phyloP scores from a whole-genome alignment of 2,888 invertebrate genomes.

The Pristionchus exspectatus region DNA sequence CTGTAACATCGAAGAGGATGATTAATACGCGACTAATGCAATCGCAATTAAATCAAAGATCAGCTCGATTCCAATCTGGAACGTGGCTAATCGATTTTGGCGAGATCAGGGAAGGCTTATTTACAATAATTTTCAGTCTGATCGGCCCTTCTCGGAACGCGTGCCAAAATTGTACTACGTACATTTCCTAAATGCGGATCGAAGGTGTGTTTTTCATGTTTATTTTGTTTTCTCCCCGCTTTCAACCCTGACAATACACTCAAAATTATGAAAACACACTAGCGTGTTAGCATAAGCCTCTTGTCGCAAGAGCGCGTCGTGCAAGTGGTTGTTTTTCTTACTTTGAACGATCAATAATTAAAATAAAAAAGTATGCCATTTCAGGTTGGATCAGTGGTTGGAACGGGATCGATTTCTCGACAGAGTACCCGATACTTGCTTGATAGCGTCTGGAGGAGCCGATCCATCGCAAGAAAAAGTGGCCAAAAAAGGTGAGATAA shows the following conservation, averaged over 20 bases:
- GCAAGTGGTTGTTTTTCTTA: no score
- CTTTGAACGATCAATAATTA: no score
- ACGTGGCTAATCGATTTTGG: not conserved
- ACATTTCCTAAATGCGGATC: conserved; percentile 73
- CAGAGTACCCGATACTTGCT: not conserved
- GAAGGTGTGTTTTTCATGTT: conserved; percentile 54
- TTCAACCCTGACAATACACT: no score
- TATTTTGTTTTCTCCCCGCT: no score
- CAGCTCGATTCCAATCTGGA: not conserved
- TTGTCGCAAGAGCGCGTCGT: no score
- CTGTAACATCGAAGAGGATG: no score
- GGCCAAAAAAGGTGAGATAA: not conserved
- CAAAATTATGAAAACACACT: no score
- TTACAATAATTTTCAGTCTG: not conserved
- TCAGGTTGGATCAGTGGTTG: conserved; percentile 76
- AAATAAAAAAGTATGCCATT: not conserved
- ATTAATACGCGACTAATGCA: not conserved
- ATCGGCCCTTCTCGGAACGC: not conserved
- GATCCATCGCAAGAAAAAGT: not conserved
- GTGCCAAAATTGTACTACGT: conserved; percentile 67
- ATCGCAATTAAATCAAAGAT: not conserved
- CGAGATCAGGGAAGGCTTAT: not conserved
- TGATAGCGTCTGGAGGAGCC: not conserved
- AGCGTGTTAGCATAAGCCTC: no score
- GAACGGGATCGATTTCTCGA: conserved; percentile 59